A percentile compares a stretch with the other conserved stretches of the same genome.
phyloP scores from a whole-genome alignment of 2,888 invertebrate species.

The Cyaniris semiargus region DNA sequence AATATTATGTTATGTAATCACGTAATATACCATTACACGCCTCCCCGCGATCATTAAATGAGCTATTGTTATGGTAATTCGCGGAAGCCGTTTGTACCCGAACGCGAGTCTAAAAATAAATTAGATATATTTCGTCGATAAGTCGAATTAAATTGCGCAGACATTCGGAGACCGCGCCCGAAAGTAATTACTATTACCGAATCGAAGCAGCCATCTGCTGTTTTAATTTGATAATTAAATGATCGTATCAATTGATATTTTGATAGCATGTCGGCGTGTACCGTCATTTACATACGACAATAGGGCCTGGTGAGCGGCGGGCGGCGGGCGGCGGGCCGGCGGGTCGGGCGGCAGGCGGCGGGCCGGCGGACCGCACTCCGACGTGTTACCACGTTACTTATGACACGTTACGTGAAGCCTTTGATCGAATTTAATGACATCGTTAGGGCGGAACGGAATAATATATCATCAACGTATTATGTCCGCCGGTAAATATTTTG shows the following conservation, averaged over 20 bases:
- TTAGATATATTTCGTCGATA: conserved; percentile 22
- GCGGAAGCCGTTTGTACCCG: background rate
- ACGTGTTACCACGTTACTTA: conserved; percentile 20
- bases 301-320: background rate
- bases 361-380: background rate
- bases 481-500: background rate
- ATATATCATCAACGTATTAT: background rate
- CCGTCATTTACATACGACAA: conserved; percentile 22
- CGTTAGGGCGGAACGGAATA: conserved; percentile 15
- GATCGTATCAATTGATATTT: conserved; percentile 26
- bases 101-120: conserved; percentile 26
- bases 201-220: conserved; percentile 28
- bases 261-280: conserved; percentile 21
- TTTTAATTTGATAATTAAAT: conserved; percentile 30
- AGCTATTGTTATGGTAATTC: background rate
- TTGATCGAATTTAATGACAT: conserved; percentile 22
- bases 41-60: background rate
- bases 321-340: too few species aligned
- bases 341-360: background rate
- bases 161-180: conserved; percentile 25
- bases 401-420: conserved; percentile 6
- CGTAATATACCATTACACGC: background rate
- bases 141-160: conserved; percentile 25
- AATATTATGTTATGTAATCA: conserved; percentile 1
- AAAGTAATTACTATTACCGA: conserved; percentile 27